Base-by-base conservation (phyloP, 2,888 invertebrate genomes). In the Synanthedon formicaeformis region DNA sequence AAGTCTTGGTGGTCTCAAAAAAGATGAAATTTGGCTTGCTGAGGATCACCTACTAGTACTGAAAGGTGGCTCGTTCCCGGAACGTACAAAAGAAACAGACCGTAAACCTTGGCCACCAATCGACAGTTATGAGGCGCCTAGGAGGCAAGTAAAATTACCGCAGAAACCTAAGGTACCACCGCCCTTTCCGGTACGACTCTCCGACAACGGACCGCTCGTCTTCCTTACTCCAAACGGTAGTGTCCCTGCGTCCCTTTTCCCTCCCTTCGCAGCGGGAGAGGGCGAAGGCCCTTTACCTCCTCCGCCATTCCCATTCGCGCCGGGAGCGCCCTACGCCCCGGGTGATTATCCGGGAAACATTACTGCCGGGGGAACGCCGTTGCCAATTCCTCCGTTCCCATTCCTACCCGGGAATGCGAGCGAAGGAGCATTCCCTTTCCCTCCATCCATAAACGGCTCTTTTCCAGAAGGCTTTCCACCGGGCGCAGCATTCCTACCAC, bases 151-250 rank as follows among this genome's bases (percentile, higher is more conserved):
- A 71, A 95, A 94, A 81, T 90, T 96, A 67, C 95, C 96, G 49
- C 81, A 91, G 52, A 91, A 92, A 78, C 95, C 95, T 10, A 92
- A 92, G 80, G 91, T 96, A 66, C 95, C 96, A 81, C 96, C 96
- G 90, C 96, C 96, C 87, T 96, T 96, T 92, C 96, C 96, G 75
- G 93, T 96, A 82, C 95, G 94, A 87, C 92, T 96, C 80, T 90
- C 91, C 78, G 94, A 95, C 75, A 90, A 92, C 73, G 96, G 95
- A 71, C 96, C 96, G 75, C 90, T 96, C 82, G 92, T 94, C 89
- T 93, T 96, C 90, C 90, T 96, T 85, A 93, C 94, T 78, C 90
- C 91, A 86, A 93, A 94, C 89, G 90, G 91, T 68, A 91, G 92
- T 89, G 88, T 91, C 88, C 89, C 92, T 89, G 88, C 92, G 89